A percentile compares a stretch with the other conserved stretches of the same genome.
These are phyloP conservation scores for Macquaria ambigua DNA, from an alignment of 2,113 vertebrate genomes.

Conservation along the genomic window DNA sequence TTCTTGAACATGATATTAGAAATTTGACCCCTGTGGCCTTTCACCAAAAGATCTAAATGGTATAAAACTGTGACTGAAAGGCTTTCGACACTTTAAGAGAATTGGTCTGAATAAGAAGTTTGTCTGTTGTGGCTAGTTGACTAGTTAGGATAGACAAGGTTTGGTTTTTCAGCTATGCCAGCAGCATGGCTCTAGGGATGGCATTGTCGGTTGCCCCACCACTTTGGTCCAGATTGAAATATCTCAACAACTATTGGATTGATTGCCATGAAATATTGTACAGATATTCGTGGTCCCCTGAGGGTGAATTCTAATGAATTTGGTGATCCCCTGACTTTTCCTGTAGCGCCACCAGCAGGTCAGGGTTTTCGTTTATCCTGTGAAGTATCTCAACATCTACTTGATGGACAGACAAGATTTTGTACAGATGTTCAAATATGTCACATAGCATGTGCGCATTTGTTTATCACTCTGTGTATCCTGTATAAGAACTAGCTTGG, in stretches of 20 bases:
- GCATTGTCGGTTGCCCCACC: background rate
- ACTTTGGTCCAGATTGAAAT: too few species aligned
- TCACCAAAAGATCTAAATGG: background rate
- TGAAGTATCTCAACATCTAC: background rate
- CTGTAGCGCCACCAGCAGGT: too few species aligned
- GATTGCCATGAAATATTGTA: background rate
- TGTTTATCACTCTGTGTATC: background rate
- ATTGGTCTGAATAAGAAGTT: background rate
- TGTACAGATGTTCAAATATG: background rate
- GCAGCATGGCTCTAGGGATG: background rate
- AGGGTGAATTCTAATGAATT: background rate
- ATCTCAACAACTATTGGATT: background rate
- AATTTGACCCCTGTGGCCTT: constrained; percentile 10
- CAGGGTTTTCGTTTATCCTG: background rate
- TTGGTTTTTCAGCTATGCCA: too few species aligned
- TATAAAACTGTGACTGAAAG: background rate
- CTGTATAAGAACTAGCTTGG: background rate
- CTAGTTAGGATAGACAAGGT: background rate
- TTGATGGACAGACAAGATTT: background rate
- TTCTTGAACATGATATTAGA: constrained; percentile 16
- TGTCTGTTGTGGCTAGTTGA: background rate
- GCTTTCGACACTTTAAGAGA: background rate
- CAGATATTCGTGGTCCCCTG: background rate
- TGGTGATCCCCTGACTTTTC: background rate
- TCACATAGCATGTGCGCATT: background rate